A percentile compares a stretch with the other conserved stretches of the same genome.
Evolutionary conservation across 2,113 vertebrate species (phyloP).

Genomic region (Colistium nudipinnis): DNA sequence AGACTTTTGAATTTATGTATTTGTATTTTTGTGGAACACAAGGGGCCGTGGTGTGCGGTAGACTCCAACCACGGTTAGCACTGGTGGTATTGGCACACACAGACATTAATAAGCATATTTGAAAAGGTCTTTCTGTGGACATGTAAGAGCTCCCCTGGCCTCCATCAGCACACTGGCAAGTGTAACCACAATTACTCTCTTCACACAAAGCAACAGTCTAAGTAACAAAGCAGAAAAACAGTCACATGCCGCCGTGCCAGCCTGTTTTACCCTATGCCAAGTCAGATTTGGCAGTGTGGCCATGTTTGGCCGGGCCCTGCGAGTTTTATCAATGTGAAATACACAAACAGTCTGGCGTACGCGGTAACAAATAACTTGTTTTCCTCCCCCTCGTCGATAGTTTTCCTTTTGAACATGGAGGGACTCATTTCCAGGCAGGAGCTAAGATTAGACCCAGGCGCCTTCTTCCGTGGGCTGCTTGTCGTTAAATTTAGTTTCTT

Average conservation of each 20-base stretch:
- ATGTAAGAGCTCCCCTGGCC: not conserved
- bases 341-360: conserved; percentile 69
- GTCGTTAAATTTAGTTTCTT: conserved; percentile 48
- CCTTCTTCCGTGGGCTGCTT: conserved; percentile 31
- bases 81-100: no score
- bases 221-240: conserved; percentile 63
- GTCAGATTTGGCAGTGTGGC: conserved; percentile 63
- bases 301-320: conserved; percentile 62
- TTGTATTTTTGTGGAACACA: no score
- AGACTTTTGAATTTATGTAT: no score
- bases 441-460: conserved; percentile 53
- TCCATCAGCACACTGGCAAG: conserved; percentile 7
- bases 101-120: not conserved
- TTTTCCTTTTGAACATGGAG: conserved; percentile 54
- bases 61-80: no score
- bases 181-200: conserved; percentile 22
- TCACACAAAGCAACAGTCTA: conserved; percentile 58
- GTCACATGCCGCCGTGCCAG: conserved; percentile 62
- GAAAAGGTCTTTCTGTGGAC: not conserved
- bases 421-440: conserved; percentile 32
- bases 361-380: conserved; percentile 50
- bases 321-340: conserved; percentile 61
- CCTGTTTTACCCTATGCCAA: conserved; percentile 63
- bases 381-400: conserved; percentile 20
- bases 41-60: no score